Base-by-base conservation (phyloP, 2,797 vertebrate genomes). In the Novumbra hubbsi region DNA sequence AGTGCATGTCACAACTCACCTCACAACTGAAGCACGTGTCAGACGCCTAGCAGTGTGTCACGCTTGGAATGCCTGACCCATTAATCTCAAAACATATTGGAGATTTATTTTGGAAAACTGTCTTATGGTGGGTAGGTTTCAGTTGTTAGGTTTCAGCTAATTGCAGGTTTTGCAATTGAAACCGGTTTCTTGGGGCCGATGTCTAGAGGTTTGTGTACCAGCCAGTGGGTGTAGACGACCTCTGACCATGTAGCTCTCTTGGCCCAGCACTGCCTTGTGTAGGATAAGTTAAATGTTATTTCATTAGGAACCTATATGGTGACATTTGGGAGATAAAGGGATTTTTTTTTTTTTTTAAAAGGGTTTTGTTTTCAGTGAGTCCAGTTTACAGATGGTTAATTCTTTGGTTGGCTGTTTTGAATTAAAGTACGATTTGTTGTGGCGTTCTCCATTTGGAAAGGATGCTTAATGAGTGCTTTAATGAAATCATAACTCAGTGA, bases 1-100 rank as follows among this genome's bases (percentile, higher is more conserved):
- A 88, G 76, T 85, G 91, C 91, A 92, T 92, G 91, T 73, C 87
- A 91, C 88, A 88, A 81, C 78, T 28, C 70, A 34, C 83, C 1
- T 48, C 38, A n/a, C 65, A 34, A 9, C 30, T 41, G 17, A 21
- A 19, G 27, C 38, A 75, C 72, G 79, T 76, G 77, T 67, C 48
- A 52, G 27, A 71, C 74, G 71, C 21, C 62, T 45, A 71, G 67
- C 77, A 60, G 6, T 24, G 21, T 60, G 55, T 27, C 55, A 24
- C 75, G 32, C 76, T 74, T 72, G 65, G 87, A 85, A 77, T 71
- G 66, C 55, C 67, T 34, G 21, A 78, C 52, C 48, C 34, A 24
- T 71, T 71, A 38, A 41, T 71, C 28, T 71, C 32, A 71, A 71
- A 52, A 70, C 90, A 90, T 92, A 88, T 81, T 91, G 91, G 90